Conservation (phyloP, 2,113 vertebrate species). For the Mugil cephalus region DNA sequence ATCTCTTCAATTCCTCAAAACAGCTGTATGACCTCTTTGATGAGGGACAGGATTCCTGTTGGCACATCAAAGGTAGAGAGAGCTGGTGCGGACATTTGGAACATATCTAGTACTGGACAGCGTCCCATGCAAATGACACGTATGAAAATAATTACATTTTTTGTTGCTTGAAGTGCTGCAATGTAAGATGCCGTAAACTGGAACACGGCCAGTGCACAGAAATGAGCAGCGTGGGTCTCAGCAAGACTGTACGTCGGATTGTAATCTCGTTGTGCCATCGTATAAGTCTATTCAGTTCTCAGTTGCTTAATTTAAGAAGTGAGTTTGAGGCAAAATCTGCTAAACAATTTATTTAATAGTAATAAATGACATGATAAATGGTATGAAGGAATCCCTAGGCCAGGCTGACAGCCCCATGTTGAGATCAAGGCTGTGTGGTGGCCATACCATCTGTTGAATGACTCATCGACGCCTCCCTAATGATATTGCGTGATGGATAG, state of each 20-base stretch:
- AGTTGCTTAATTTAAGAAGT: too few species aligned
- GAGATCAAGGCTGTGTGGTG: slow-evolving; percentile 1
- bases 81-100: background rate
- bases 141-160: too few species aligned
- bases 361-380: background rate
- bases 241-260: too few species aligned
- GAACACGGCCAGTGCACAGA: too few species aligned
- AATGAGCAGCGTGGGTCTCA: too few species aligned
- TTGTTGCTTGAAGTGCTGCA: too few species aligned
- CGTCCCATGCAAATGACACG: background rate
- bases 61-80: background rate
- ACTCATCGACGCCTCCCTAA: background rate
- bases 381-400: background rate
- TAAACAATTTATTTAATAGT: too few species aligned
- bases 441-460: slow-evolving; percentile 12
- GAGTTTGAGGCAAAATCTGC: too few species aligned
- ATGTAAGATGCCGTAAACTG: too few species aligned
- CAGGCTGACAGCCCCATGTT: background rate
- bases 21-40: background rate
- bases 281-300: too few species aligned
- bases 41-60: background rate
- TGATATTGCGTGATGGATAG: background rate
- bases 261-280: too few species aligned
- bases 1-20: background rate
- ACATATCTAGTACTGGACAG: background rate